These are phyloP conservation scores for Amphimallon solstitiale DNA, from an alignment of 2,888 invertebrate species.

Conservation along the genomic window DNA sequence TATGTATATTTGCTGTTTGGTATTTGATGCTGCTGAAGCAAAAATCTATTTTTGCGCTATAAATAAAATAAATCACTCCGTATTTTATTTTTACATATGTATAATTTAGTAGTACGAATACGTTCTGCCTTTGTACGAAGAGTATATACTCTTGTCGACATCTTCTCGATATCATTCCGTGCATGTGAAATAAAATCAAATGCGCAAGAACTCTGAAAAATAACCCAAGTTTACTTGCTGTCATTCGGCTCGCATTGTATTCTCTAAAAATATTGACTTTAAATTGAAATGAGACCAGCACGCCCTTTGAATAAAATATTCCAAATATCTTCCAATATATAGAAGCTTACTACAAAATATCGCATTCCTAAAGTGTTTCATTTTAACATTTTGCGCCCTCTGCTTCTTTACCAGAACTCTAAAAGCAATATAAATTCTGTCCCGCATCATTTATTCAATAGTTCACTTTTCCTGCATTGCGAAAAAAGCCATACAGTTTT, in stretches of 20 bases:
- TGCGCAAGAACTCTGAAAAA: slow-evolving; percentile 24
- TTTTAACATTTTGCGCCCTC: slow-evolving; percentile 1
- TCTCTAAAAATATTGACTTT: slow-evolving; percentile 30
- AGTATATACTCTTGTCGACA: slow-evolving; percentile 9
- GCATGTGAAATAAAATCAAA: slow-evolving; percentile 25
- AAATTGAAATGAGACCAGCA: slow-evolving; percentile 23
- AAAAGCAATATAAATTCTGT: neutral
- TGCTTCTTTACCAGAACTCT: neutral
- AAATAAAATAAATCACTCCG: slow-evolving; percentile 2
- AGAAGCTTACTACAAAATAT: neutral
- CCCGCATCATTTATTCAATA: too few species aligned
- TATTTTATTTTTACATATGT: neutral
- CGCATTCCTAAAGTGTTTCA: slow-evolving; percentile 6
- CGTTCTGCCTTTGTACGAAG: neutral
- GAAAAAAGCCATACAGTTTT: too few species aligned
- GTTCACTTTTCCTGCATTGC: too few species aligned
- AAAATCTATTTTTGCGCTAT: neutral
- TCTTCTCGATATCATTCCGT: slow-evolving; percentile 12
- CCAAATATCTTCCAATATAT: neutral
- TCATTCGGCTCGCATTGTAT: slow-evolving; percentile 2
- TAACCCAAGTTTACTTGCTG: slow-evolving; percentile 26
- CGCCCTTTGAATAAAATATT: slow-evolving; percentile 18
- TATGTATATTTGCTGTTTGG: neutral
- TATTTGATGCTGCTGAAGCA: neutral
- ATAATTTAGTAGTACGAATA: slow-evolving; percentile 14